Percentiles rank a stretch among this genome's conserved stretches.
Evolutionary conservation across 2,113 vertebrate species (phyloP).

Genomic region (Spilogale gracilis): DNA sequence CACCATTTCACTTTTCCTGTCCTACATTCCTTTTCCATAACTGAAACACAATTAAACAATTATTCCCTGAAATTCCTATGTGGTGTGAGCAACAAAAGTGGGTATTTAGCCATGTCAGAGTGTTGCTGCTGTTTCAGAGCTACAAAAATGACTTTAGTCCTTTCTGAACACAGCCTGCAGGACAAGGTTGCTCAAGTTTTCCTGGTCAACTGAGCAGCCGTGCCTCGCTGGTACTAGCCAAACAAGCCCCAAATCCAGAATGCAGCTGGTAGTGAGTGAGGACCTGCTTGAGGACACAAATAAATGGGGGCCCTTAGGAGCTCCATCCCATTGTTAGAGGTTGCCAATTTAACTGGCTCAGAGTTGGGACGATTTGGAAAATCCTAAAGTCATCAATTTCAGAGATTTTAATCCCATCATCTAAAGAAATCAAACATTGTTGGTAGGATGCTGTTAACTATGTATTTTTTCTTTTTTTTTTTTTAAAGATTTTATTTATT

Average conservation of each 20-base stretch:
- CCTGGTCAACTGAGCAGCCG: background rate
- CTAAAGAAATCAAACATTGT: slow-evolving; percentile 22
- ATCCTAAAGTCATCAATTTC: background rate
- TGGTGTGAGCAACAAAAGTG: background rate
- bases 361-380: background rate
- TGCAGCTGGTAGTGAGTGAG: background rate
- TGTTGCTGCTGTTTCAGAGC: background rate
- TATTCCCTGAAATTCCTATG: background rate
- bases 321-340: background rate
- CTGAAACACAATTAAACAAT: background rate
- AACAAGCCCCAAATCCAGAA: background rate
- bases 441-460: background rate
- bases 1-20: background rate
- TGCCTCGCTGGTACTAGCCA: background rate
- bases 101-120: background rate
- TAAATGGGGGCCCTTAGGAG: background rate
- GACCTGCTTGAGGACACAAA: background rate
- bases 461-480: slow-evolving; percentile 1
- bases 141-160: background rate
- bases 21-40: slow-evolving; percentile 10
- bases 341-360: background rate
- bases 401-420: slow-evolving; percentile 19
- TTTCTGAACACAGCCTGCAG: background rate
- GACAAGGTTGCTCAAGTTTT: background rate
- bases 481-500: no score